These are phyloP conservation scores for Chelon labrosus DNA, from an alignment of 2,797 vertebrate species.

Conservation along the genomic window DNA sequence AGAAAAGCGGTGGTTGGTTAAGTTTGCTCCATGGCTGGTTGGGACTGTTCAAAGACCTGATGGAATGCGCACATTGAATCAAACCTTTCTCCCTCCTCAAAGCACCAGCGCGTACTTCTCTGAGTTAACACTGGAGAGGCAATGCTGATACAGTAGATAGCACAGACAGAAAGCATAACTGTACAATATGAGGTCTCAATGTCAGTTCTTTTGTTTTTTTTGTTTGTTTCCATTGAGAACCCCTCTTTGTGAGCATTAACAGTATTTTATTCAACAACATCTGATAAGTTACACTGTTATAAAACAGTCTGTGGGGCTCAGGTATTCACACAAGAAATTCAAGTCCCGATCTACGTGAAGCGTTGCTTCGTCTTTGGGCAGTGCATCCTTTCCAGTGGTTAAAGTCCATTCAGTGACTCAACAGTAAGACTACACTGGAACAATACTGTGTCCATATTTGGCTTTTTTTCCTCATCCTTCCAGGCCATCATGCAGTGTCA, in stretches of 20 bases:
- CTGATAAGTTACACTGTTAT: slow-evolving; percentile 59
- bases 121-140: slow-evolving; percentile 30
- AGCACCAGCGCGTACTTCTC: slow-evolving; percentile 27
- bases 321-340: slow-evolving; percentile 41
- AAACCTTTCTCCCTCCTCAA: slow-evolving; percentile 29
- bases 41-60: slow-evolving; percentile 17
- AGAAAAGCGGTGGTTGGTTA: slow-evolving; percentile 39
- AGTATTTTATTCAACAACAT: slow-evolving; percentile 51
- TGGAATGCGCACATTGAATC: slow-evolving; percentile 25
- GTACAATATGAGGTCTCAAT: slow-evolving; percentile 54
- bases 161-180: slow-evolving; percentile 63
- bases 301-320: slow-evolving; percentile 53
- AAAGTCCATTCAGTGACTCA: slow-evolving; percentile 37
- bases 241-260: slow-evolving; percentile 42
- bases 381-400: slow-evolving; percentile 54
- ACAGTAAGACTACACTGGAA: slow-evolving; percentile 25
- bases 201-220: slow-evolving; percentile 21
- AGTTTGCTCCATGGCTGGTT: slow-evolving; percentile 15
- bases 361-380: slow-evolving; percentile 55
- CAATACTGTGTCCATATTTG: slow-evolving; percentile 43
- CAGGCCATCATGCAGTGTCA: slow-evolving; percentile 30
- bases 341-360: slow-evolving; percentile 42
- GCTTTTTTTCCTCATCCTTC: slow-evolving; percentile 27
- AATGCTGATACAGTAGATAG: slow-evolving; percentile 74
- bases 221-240: slow-evolving; percentile 33